Conservation (phyloP, 2,888 invertebrate species). For the Limnephilus rhombicus region DNA sequence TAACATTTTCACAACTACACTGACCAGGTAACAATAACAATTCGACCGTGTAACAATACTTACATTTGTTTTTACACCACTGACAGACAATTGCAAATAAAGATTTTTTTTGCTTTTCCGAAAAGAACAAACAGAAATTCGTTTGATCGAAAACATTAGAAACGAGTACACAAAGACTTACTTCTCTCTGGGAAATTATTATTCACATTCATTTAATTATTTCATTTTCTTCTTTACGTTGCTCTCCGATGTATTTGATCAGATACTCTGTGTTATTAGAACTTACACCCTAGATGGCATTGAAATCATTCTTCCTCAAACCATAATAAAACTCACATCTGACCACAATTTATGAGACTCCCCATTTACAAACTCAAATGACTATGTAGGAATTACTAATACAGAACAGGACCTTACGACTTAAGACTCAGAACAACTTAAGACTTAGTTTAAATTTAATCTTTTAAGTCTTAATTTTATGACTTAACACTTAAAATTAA, state of each 20-base stretch:
- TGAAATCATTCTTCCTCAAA: not conserved
- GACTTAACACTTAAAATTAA: too few relatives aligned
- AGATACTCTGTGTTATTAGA: not conserved
- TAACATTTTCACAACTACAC: slow-evolving; percentile 34
- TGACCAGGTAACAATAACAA: not conserved
- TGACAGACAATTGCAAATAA: not conserved
- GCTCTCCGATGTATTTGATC: not conserved
- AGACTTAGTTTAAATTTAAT: too few relatives aligned
- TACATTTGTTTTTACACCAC: not conserved
- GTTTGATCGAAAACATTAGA: not conserved
- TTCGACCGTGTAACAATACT: slow-evolving; percentile 2
- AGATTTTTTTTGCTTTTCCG: not conserved
- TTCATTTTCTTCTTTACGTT: not conserved
- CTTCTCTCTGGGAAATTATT: not conserved
- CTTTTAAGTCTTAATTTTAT: too few relatives aligned
- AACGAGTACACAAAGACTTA: not conserved
- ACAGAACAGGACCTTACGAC: not conserved
- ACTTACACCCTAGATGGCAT: not conserved
- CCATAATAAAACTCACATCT: not conserved
- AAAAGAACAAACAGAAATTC: not conserved
- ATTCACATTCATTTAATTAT: not conserved
- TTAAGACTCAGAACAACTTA: not conserved
- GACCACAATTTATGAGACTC: not conserved
- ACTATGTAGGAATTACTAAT: not conserved
- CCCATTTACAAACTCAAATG: not conserved